Percentiles rank a stretch among this genome's conserved stretches.
phyloP scores from a whole-genome alignment of 2,888 invertebrate species.

The Nineta flava region DNA sequence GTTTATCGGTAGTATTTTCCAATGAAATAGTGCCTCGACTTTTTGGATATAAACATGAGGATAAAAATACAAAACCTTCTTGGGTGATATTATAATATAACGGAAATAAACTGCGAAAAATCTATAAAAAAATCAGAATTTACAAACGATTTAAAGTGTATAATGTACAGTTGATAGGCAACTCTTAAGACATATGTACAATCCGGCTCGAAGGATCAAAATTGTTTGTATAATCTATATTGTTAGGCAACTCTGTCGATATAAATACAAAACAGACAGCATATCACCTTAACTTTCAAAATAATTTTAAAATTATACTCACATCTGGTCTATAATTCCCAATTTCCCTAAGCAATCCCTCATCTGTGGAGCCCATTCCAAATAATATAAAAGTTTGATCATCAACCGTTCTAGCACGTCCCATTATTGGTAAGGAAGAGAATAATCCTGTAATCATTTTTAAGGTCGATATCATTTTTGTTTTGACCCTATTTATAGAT shows the following conservation, averaged over 20 bases:
- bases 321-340: constrained; percentile 49
- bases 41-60: constrained; percentile 49
- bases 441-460: constrained; percentile 27
- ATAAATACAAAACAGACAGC: too few species aligned
- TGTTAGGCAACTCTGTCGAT: too few species aligned
- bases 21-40: constrained; percentile 53
- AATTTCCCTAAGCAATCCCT: constrained; percentile 41
- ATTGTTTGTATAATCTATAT: too few species aligned
- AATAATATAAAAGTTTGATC: constrained; percentile 43
- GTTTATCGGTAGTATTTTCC: constrained; percentile 34
- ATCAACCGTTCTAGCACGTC: constrained; percentile 31
- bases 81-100: constrained; percentile 41
- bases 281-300: too few species aligned
- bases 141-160: constrained; percentile 7
- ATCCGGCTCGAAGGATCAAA: background rate
- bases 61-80: constrained; percentile 53
- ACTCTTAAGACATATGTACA: too few species aligned
- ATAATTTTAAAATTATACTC: constrained; percentile 13
- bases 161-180: too few species aligned
- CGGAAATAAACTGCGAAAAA: constrained; percentile 48
- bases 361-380: constrained; percentile 52
- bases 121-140: constrained; percentile 24
- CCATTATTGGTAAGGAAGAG: constrained; percentile 48
- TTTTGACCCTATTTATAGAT: constrained; percentile 3
- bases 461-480: constrained; percentile 1